Conservation (phyloP, 2,113 vertebrate species). For the Meles meles region DNA sequence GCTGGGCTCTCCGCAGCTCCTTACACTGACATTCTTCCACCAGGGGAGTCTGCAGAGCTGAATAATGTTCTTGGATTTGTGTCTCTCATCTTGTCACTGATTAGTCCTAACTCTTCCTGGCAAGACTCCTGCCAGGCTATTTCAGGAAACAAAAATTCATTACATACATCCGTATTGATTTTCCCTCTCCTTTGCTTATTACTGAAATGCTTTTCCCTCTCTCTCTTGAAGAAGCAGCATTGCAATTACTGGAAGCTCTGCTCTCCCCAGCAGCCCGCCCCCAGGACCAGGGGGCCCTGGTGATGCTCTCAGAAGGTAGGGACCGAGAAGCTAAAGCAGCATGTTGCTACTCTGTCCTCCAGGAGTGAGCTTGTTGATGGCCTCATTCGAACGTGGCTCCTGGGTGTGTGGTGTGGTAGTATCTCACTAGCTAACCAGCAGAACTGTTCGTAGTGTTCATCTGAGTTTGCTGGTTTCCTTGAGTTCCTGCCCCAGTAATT, state of each 20-base stretch:
- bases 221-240: constrained; percentile 31
- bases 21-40: not conserved
- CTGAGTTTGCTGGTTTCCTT: not conserved
- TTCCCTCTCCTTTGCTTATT: constrained; percentile 68
- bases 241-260: constrained; percentile 69
- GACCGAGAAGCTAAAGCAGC: not conserved
- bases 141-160: constrained; percentile 79
- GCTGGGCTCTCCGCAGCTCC: not conserved
- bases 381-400: not conserved
- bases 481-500: not conserved
- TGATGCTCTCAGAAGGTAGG: not conserved
- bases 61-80: constrained; percentile 55
- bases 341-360: not conserved
- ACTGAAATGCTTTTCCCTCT: constrained; percentile 41
- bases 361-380: not conserved
- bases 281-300: not conserved
- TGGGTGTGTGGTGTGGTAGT: not conserved
- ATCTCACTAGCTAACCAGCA: not conserved
- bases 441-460: not conserved
- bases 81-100: constrained; percentile 63
- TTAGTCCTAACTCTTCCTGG: constrained; percentile 70
- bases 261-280: not conserved
- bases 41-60: not conserved
- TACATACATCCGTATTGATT: constrained; percentile 72
- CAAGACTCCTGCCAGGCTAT: constrained; percentile 71